Conservation (phyloP, 2,113 vertebrate genomes). For the Lamprologus speciosus region DNA sequence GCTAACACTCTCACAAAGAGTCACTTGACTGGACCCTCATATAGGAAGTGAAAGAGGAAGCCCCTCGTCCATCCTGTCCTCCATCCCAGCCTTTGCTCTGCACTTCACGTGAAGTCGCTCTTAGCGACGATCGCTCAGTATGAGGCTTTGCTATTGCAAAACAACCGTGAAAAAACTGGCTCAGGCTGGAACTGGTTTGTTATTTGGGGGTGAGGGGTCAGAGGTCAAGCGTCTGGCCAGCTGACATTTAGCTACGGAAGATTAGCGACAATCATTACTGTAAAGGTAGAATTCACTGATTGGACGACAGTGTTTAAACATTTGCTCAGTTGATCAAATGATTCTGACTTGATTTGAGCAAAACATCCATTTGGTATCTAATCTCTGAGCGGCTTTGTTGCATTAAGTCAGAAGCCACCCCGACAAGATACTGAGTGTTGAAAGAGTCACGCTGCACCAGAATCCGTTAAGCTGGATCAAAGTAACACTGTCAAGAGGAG, state of each 20-base stretch:
- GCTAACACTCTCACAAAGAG: conserved; percentile 65
- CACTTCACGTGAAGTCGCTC: conserved; percentile 55
- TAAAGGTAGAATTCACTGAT: background rate
- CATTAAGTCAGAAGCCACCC: background rate
- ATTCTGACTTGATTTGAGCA: background rate
- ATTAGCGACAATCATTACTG: conserved; percentile 1
- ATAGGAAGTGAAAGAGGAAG: conserved; percentile 79
- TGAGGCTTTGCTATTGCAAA: conserved; percentile 48
- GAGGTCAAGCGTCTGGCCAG: conserved; percentile 46
- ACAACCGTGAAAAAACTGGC: conserved; percentile 42
- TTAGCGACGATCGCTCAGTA: conserved; percentile 16
- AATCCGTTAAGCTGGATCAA: background rate
- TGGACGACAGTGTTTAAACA: background rate
- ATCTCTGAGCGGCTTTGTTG: conserved; percentile 7
- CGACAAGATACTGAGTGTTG: conserved; percentile 11
- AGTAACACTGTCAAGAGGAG: background rate
- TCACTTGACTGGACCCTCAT: conserved; percentile 72
- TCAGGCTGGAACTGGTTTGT: conserved; percentile 40
- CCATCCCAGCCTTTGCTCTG: conserved; percentile 48
- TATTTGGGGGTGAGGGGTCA: conserved; percentile 12
- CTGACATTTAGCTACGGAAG: conserved; percentile 17
- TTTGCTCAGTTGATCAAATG: conserved; percentile 2
- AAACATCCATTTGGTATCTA: conserved; percentile 1
- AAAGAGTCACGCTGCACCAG: conserved; percentile 12
- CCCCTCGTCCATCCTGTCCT: conserved; percentile 61